phyloP scores from a whole-genome alignment of 1,140 invertebrate genomes.

The Temnothorax nylanderi region DNA sequence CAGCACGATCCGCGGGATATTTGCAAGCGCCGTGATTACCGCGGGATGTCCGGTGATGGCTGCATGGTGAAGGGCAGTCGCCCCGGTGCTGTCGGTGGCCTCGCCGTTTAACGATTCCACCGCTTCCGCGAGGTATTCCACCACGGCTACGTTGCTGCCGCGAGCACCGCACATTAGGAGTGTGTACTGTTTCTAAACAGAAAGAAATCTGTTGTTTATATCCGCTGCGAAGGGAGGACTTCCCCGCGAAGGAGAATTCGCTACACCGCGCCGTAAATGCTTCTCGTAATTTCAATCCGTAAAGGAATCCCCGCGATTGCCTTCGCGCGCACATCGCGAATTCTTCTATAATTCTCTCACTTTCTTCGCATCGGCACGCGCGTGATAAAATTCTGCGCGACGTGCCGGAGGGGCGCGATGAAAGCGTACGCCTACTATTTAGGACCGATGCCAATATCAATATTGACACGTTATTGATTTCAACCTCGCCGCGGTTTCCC shows the following conservation, averaged over 20 bases:
- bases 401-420: background rate
- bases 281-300: background rate
- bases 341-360: background rate
- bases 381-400: background rate
- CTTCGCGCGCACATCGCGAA: background rate
- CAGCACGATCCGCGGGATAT: slow-evolving; percentile 87
- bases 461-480: slow-evolving; percentile 51
- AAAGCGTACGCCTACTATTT: slow-evolving; percentile 17
- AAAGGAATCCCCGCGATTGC: background rate
- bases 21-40: slow-evolving; percentile 88
- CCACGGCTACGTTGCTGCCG: slow-evolving; percentile 88
- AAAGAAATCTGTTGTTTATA: slow-evolving; percentile 40
- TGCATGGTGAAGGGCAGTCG: slow-evolving; percentile 85
- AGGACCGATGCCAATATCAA: slow-evolving; percentile 35
- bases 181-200: slow-evolving; percentile 88
- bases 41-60: slow-evolving; percentile 83
- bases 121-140: slow-evolving; percentile 88
- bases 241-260: background rate
- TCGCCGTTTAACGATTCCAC: slow-evolving; percentile 89
- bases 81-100: slow-evolving; percentile 85
- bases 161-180: slow-evolving; percentile 90
- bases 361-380: background rate
- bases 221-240: too few species aligned
- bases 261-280: too few species aligned
- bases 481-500: slow-evolving; percentile 22